These are phyloP conservation scores for Hoplostethus atlanticus DNA, from an alignment of 2,797 vertebrate genomes.

Conservation along the genomic window DNA sequence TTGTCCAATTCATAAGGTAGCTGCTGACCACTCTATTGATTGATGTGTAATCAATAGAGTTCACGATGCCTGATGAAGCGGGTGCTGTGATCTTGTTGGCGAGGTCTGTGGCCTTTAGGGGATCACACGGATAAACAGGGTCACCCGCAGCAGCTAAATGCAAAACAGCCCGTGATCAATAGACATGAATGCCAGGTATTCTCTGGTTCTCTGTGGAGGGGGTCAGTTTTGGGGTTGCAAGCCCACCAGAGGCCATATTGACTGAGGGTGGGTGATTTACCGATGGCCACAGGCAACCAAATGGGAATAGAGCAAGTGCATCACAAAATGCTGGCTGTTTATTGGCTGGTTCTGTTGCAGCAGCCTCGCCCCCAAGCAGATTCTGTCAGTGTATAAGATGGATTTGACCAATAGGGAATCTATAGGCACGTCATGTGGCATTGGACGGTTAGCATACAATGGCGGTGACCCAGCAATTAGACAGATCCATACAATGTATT, in stretches of 20 bases:
- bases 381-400: slow-evolving; percentile 10
- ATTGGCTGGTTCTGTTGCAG: slow-evolving; percentile 3
- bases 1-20: too few species aligned
- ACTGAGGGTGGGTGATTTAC: slow-evolving; percentile 20
- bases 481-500: slow-evolving; percentile 66
- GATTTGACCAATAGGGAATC: slow-evolving; percentile 24
- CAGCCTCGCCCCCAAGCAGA: neutral
- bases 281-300: slow-evolving; percentile 6
- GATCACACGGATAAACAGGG: slow-evolving; percentile 48
- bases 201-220: slow-evolving; percentile 23
- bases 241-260: slow-evolving; percentile 20
- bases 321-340: slow-evolving; percentile 10
- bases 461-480: slow-evolving; percentile 11
- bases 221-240: neutral
- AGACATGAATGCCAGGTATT: slow-evolving; percentile 42
- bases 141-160: slow-evolving; percentile 59
- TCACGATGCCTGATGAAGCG: slow-evolving; percentile 41
- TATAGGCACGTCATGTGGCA: slow-evolving; percentile 5
- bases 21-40: too few species aligned
- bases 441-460: slow-evolving; percentile 15
- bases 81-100: slow-evolving; percentile 30
- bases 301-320: neutral
- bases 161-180: slow-evolving; percentile 63
- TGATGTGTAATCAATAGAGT: slow-evolving; percentile 70
- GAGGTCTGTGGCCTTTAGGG: slow-evolving; percentile 41